Conservation (phyloP, 2,888 invertebrate species). For the Cecidostiba fungosa region DNA sequence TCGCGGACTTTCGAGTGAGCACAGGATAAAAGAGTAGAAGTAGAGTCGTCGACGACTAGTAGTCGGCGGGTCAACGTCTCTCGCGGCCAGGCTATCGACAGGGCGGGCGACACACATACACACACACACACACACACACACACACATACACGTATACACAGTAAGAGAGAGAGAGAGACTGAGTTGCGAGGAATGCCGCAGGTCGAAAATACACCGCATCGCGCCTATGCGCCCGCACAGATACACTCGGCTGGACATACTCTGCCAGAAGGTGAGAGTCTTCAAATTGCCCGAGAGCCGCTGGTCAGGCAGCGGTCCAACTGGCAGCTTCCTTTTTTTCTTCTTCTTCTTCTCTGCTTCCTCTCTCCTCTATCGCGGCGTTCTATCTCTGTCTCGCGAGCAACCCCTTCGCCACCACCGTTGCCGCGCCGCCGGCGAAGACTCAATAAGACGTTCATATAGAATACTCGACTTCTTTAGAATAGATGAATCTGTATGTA, state of each 20-base stretch:
- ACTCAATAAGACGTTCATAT: conserved; percentile 15
- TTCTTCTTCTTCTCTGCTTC: neutral
- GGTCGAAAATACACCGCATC: conserved; percentile 76
- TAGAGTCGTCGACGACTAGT: conserved; percentile 32
- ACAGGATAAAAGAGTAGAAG: conserved; percentile 53
- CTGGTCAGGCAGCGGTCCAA: conserved; percentile 79
- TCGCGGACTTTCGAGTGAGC: neutral
- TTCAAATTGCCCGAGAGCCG: conserved; percentile 78
- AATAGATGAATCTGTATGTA: neutral
- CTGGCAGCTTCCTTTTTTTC: conserved; percentile 27
- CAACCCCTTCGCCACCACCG: neutral
- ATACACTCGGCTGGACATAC: conserved; percentile 55
- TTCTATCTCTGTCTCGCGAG: neutral
- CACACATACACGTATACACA: conserved; percentile 47
- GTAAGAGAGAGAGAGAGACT: conserved; percentile 50
- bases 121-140: conserved; percentile 43
- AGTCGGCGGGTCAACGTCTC: conserved; percentile 52
- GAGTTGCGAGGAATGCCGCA: conserved; percentile 67
- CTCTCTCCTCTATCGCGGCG: neutral
- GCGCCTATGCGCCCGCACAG: conserved; percentile 53
- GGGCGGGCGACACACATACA: neutral
- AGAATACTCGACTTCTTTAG: neutral
- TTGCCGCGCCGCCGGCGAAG: conserved; percentile 8
- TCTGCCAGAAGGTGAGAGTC: conserved; percentile 71
- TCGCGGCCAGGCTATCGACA: conserved; percentile 34